Conservation (phyloP, 1,140 invertebrate genomes). For the Anastrepha obliqua region DNA sequence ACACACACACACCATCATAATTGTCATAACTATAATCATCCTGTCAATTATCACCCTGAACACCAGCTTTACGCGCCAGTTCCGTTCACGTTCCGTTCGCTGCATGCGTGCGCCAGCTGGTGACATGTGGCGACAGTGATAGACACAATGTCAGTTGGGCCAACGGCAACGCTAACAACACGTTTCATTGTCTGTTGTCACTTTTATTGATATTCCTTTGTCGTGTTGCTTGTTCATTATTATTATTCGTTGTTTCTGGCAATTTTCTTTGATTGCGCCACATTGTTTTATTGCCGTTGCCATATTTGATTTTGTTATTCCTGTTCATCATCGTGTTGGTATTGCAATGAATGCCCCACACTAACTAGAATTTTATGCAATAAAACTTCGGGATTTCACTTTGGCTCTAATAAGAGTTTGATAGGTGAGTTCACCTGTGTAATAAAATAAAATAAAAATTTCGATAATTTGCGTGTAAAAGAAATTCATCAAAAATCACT, state of each 20-base stretch:
- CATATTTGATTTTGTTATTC: background rate
- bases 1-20: no score
- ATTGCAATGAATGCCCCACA: background rate
- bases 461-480: no score
- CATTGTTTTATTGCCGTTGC: background rate
- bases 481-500: no score
- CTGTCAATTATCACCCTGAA: background rate
- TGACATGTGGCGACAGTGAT: background rate
- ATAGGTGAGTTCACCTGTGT: no score
- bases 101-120: background rate
- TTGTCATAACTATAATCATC: background rate
- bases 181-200: conserved; percentile 25
- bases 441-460: no score
- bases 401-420: no score
- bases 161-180: conserved; percentile 35
- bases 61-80: no score
- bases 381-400: no score
- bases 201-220: conserved; percentile 38
- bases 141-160: background rate
- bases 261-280: background rate
- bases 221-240: background rate
- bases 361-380: no score
- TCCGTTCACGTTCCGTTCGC: background rate
- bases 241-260: background rate
- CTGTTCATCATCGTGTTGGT: background rate